Evolutionary conservation across 2,113 vertebrate species (phyloP).

Genomic region (Lagenorhynchus albirostris): DNA sequence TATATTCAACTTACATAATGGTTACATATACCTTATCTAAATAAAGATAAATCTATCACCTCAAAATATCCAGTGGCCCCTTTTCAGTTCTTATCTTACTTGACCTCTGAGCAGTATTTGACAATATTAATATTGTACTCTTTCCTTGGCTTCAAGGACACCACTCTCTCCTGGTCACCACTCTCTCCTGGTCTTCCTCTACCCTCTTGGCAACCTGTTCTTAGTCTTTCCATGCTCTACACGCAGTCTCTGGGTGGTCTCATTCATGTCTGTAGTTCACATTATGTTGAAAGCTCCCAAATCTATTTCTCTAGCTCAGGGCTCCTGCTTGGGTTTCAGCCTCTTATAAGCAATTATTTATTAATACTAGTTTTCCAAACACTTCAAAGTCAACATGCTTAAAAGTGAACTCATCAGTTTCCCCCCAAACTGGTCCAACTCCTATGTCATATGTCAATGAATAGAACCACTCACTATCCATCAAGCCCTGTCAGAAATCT

Average conservation of each 20-base stretch:
- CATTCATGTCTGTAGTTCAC: neutral
- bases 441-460: neutral
- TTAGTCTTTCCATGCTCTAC: neutral
- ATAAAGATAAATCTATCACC: slow-evolving; percentile 24
- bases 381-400: neutral
- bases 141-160: neutral
- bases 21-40: slow-evolving; percentile 10
- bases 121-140: neutral
- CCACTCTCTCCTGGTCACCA: neutral
- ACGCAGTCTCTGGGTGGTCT: neutral
- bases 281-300: neutral
- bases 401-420: neutral
- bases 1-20: neutral
- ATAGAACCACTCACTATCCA: neutral
- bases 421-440: neutral
- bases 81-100: slow-evolving; percentile 12
- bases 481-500: neutral
- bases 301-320: neutral
- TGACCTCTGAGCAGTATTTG: neutral
- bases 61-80: neutral
- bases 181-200: neutral
- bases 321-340: neutral
- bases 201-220: neutral
- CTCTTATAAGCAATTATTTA: neutral
- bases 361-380: neutral